phyloP scores from a whole-genome alignment of 1,140 invertebrate species.

The Trypoxylus dichotomus region DNA sequence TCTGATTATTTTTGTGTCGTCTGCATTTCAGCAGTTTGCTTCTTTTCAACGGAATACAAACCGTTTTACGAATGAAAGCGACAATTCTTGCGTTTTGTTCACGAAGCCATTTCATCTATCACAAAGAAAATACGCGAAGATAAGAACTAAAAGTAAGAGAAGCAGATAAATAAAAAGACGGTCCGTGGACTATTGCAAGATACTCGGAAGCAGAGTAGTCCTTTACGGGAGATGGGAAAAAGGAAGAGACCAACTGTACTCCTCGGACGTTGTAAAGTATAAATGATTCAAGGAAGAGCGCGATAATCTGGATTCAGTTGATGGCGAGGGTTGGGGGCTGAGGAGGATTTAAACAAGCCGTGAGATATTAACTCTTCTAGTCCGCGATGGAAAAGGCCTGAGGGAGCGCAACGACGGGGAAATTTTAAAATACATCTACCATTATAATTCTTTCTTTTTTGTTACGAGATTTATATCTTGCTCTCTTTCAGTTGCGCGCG shows the following conservation, averaged over 20 bases:
- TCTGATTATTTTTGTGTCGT: neutral
- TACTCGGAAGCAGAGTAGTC: neutral
- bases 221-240: neutral
- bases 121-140: neutral
- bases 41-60: neutral
- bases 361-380: slow-evolving; percentile 1
- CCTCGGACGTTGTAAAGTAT: slow-evolving; percentile 10
- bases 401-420: neutral
- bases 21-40: slow-evolving; percentile 5
- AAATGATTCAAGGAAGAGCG: slow-evolving; percentile 14
- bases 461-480: too few species aligned
- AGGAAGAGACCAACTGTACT: neutral
- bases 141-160: neutral
- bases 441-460: neutral
- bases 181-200: neutral
- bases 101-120: slow-evolving; percentile 2
- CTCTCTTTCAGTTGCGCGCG: too few species aligned
- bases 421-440: slow-evolving; percentile 4
- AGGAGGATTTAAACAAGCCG: neutral
- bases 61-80: neutral
- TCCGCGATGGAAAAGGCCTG: neutral
- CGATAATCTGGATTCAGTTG: slow-evolving; percentile 18
- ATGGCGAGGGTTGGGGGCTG: neutral
- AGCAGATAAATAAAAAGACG: slow-evolving; percentile 14
- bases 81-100: slow-evolving; percentile 19